A percentile compares a stretch with the other conserved stretches of the same genome.
These are phyloP conservation scores for Bubo bubo DNA, from an alignment of 2,113 vertebrate species.

Conservation along the genomic window DNA sequence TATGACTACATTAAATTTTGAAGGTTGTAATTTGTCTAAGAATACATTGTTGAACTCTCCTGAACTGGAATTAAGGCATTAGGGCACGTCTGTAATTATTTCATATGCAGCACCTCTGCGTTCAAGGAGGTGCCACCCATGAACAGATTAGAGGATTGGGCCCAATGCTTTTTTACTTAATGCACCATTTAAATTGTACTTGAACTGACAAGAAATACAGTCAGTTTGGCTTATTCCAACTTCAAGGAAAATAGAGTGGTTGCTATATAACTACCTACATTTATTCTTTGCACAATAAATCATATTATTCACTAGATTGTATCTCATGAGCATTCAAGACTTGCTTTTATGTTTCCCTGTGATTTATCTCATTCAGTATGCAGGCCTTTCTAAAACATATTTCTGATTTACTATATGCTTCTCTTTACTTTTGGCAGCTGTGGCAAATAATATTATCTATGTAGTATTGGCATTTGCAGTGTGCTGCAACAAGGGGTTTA, in stretches of 20 bases:
- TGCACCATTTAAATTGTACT: neutral
- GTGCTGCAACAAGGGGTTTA: neutral
- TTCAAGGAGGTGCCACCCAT: neutral
- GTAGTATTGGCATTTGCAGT: neutral
- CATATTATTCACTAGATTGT: neutral
- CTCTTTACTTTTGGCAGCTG: neutral
- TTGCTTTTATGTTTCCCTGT: neutral
- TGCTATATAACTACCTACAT: neutral
- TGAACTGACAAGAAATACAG: neutral
- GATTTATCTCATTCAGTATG: neutral
- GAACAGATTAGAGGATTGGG: neutral
- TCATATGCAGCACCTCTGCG: neutral
- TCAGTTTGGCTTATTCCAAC: neutral
- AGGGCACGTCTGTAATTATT: neutral
- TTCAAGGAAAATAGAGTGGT: neutral
- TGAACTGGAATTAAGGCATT: neutral
- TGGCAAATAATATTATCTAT: neutral
- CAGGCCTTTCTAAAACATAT: neutral
- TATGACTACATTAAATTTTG: neutral
- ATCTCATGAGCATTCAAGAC: neutral
- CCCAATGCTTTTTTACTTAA: neutral
- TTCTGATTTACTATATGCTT: neutral
- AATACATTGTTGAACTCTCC: neutral
- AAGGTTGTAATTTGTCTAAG: neutral
- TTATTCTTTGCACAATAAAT: neutral